Percentiles rank a stretch among this genome's conserved stretches.
These are phyloP conservation scores for Sorex fumeus DNA, from an alignment of 2,113 vertebrate species.

Conservation along the genomic window DNA sequence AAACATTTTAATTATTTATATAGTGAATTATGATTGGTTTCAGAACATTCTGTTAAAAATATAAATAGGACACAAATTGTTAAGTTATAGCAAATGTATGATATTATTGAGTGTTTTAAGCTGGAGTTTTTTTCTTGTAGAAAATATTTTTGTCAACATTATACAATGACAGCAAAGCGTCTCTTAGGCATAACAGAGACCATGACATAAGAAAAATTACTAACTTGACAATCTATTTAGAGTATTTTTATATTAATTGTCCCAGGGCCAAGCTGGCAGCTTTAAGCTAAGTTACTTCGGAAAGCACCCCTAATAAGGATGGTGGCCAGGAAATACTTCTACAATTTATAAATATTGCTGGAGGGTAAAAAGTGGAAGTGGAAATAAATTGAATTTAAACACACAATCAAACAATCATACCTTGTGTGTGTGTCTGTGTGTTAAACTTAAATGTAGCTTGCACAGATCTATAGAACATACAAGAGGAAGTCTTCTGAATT, in stretches of 20 bases:
- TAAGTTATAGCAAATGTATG: conserved; percentile 51
- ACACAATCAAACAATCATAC: background rate
- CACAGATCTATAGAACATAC: background rate
- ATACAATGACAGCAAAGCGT: conserved; percentile 55
- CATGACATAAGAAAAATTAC: background rate
- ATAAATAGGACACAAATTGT: background rate
- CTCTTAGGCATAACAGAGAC: conserved; percentile 48
- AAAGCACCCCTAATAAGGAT: conserved; percentile 49
- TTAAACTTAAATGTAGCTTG: background rate
- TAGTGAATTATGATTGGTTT: conserved; percentile 64
- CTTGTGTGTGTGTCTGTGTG: conserved; percentile 15
- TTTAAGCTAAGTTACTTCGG: conserved; percentile 57
- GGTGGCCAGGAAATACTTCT: conserved; percentile 9
- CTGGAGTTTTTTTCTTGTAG: conserved; percentile 34
- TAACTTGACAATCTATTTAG: conserved; percentile 32
- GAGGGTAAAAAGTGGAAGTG: conserved; percentile 48
- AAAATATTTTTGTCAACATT: conserved; percentile 55
- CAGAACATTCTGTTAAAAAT: conserved; percentile 73
- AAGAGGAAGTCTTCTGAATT: conserved; percentile 70
- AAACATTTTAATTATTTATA: conserved; percentile 60
- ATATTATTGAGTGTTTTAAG: no score
- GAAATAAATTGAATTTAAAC: conserved; percentile 63
- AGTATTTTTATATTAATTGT: conserved; percentile 55
- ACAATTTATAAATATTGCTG: conserved; percentile 25
- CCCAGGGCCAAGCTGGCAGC: conserved; percentile 5